Evolutionary conservation across 2,797 vertebrate genomes (phyloP).

Genomic region (Leuciscus waleckii): DNA sequence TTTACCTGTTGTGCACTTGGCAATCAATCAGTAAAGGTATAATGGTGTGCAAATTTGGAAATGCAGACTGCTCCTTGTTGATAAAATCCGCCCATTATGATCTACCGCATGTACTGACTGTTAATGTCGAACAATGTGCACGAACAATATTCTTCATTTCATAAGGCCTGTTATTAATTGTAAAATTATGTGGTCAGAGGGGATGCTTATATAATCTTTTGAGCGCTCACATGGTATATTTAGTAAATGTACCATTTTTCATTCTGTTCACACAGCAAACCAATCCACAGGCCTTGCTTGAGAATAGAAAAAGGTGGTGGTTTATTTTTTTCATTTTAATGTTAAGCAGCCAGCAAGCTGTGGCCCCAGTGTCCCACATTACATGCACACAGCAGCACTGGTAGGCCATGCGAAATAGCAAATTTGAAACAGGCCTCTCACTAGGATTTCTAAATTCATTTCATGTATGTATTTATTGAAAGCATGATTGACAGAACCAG

Average conservation of each 20-base stretch:
- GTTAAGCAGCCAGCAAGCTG: conserved; percentile 21
- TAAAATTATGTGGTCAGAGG: not conserved
- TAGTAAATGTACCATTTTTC: conserved; percentile 7
- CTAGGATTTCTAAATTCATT: conserved; percentile 21
- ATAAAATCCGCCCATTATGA: not conserved
- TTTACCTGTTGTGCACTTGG: not conserved
- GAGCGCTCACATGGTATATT: conserved; percentile 8
- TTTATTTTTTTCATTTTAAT: conserved; percentile 22
- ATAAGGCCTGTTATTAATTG: conserved; percentile 3
- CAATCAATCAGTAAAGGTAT: not conserved
- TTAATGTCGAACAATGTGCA: not conserved
- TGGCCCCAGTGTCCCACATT: not conserved
- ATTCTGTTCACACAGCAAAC: not conserved
- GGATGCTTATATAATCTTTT: conserved; percentile 2
- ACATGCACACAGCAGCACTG: conserved; percentile 1
- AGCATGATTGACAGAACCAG: conserved; percentile 18
- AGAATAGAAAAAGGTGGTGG: conserved; percentile 16
- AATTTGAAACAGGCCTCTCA: not conserved
- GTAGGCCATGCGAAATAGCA: not conserved
- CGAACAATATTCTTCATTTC: not conserved
- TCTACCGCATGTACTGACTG: not conserved
- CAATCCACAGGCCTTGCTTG: not conserved
- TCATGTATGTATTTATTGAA: conserved; percentile 26
- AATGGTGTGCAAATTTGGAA: not conserved
- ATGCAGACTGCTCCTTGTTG: not conserved